Base-by-base conservation (phyloP, 2,113 vertebrate genomes). In the Illadopsis cleaveri region DNA sequence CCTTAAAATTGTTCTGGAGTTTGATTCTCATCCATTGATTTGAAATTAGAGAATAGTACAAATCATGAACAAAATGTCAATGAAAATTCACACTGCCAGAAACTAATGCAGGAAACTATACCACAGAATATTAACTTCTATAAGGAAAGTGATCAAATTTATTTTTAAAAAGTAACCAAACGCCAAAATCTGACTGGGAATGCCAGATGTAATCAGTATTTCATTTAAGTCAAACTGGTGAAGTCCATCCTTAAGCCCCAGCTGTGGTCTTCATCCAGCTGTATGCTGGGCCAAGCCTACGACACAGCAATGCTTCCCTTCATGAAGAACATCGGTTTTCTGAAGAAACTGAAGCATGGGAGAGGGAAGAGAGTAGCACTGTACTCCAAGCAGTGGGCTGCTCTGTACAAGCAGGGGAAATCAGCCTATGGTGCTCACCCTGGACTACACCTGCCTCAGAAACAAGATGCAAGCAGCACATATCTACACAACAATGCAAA, bases 381-480 rank as follows among this genome's bases (percentile, higher is more conserved):
- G 1, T 10, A 40, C 14, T 42, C 37, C 65, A 75, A 44, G 18
- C 25, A 10, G 37, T 3, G 35, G 17, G 44, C 12, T 53, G 42
- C 53, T 45, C 31, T 48, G 35, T 16, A 35, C 7, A 70, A 37
- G 11, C 6, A 5, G 30, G 10, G 28, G 18, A 68, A 81, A 33
- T 24, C 64, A 45, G 12, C 38, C 38, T 27, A 2, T 15, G 47
- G 19, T 33, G n/a, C 38, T 72, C 35, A 50, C 17, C 19, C 31
- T 13, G 27, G 13, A 44, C 30, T 11, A 58, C 17, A 31, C 23
- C 3, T 15, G n/a, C 38, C n/a, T n/a, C 28, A 77, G 31, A 62
- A 71, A 53, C 1, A 1, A 61, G n/a, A 78, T 1, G 2, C 6
- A 51, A 64, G 48, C 69, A 64, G 54, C 21, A 35, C 3, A 0